Evolutionary conservation across 2,888 invertebrate genomes (phyloP), one percentile per base, ranked within the genome.

Genomic region (Dimorphilus gyrociliatus): DNA sequence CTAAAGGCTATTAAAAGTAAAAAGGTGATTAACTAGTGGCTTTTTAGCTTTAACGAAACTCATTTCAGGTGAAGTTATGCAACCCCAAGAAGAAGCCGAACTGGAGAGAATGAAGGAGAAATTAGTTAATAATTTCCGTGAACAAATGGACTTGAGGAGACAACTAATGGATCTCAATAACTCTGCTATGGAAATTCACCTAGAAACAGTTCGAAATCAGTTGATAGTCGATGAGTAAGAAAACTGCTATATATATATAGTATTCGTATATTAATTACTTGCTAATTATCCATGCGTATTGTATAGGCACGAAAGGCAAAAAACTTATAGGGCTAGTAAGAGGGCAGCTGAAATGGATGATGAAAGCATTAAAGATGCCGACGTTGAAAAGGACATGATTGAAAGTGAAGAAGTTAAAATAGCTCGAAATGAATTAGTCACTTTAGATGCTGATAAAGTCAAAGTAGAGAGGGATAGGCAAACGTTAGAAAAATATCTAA

Each of bases 111-210:
- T 86, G 15, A 72, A 84, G 23, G 81, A 84, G 47, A 78, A 84
- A 46, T 80, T 88, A 25, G 77, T 86, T 3, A 72, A 76, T 0
- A 79, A 81, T 1, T 88, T 88, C 58, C 81, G 82, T 51, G 84
- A 82, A 44, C 86, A 88, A 62, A 86, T 88, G 84, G 75, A 81
- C 39, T 64, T 86, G 19, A 70, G 86, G 45, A 70, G 81, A 19
- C 75, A 79, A 30, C 66, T 92, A 16, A 78, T 90, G 73, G 85
- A 88, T 56, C 71, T 88, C 8, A 88, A 90, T 60, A 84, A 82
- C 44, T 80, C 81, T 49, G 66, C 86, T 30, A 63, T 86, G 41
- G 81, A 84, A 2, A 66, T 86, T 26, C 82, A 81, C 19, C 69
- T 86, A 50, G 86, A 88, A 47, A 78, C 81, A 0, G 85, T 84